A percentile compares a stretch with the other conserved stretches of the same genome.
phyloP scores from a whole-genome alignment of 2,888 invertebrate genomes.

The Torymus auratus region DNA sequence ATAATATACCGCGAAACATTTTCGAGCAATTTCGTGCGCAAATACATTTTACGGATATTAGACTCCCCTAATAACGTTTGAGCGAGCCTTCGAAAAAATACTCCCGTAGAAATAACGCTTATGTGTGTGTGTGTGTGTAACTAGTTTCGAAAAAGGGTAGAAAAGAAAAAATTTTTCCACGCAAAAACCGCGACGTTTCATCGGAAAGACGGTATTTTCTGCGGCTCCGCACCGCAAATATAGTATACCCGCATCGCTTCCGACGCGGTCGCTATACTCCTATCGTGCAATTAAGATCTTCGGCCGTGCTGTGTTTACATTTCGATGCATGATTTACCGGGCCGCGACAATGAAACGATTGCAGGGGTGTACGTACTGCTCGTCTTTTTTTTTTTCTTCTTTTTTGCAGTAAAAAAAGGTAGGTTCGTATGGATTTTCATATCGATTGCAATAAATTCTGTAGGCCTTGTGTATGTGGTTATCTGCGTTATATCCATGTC shows the following conservation, averaged over 20 bases:
- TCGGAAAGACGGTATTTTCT: conserved; percentile 31
- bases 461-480: too few species aligned
- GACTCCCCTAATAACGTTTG: not conserved
- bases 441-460: conserved; percentile 6
- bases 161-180: conserved; percentile 6
- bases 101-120: not conserved
- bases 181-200: conserved; percentile 16
- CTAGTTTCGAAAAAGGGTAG: not conserved
- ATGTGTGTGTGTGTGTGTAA: conserved; percentile 2
- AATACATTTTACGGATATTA: not conserved
- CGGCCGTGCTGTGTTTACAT: conserved; percentile 61
- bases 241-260: too few species aligned
- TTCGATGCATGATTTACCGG: conserved; percentile 68
- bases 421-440: not conserved
- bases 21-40: not conserved
- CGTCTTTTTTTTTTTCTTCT: not conserved
- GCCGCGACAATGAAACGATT: conserved; percentile 36
- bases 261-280: conserved; percentile 25
- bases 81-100: not conserved
- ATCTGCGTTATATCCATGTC: too few species aligned
- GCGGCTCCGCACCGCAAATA: too few species aligned
- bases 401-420: not conserved
- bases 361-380: not conserved
- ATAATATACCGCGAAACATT: not conserved
- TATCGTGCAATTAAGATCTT: conserved; percentile 74